These are phyloP conservation scores for Muscicapa striata DNA, from an alignment of 2,797 vertebrate genomes.

Conservation along the genomic window DNA sequence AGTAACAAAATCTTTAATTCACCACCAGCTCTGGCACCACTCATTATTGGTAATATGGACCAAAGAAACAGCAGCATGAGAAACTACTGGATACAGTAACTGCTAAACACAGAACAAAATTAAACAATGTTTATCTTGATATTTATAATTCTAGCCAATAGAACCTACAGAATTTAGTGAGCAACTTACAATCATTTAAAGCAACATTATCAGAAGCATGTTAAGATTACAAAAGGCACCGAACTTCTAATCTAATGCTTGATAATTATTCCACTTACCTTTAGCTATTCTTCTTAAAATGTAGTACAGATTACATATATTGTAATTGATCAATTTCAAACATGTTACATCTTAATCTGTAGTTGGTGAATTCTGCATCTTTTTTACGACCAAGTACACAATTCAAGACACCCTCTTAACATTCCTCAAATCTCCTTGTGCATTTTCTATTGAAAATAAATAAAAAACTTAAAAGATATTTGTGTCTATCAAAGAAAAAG, in stretches of 20 bases:
- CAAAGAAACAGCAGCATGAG: neutral
- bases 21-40: neutral
- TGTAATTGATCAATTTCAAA: neutral
- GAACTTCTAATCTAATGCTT: neutral
- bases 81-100: neutral
- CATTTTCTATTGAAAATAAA: neutral
- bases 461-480: neutral
- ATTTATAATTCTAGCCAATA: neutral
- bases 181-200: neutral
- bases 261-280: neutral
- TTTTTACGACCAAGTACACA: neutral
- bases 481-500: neutral
- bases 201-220: neutral
- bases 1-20: neutral
- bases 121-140: neutral
- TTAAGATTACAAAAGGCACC: neutral
- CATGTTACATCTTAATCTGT: neutral
- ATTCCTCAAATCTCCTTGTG: neutral
- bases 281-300: neutral
- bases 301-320: neutral
- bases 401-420: neutral
- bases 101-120: neutral
- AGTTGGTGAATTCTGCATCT: neutral
- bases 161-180: neutral
- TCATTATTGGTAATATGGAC: neutral